Evolutionary conservation across 2,888 invertebrate species (phyloP), one percentile per base, ranked within the genome.

Genomic region (Conchocele bisecta): DNA sequence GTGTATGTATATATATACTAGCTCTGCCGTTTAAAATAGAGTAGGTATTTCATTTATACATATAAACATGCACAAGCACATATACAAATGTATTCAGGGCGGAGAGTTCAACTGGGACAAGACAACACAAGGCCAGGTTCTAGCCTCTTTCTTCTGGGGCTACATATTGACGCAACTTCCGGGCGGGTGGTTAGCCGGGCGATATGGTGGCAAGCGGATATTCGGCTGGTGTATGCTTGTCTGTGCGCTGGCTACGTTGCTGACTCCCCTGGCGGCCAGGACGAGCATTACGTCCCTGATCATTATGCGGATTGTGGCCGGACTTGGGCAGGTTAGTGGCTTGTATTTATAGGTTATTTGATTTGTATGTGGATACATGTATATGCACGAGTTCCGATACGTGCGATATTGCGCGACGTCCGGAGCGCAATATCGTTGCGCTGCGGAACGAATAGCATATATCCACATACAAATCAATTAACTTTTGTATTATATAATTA

Each of bases 161-260:
- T 89, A 89, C 66, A 75, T 86, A 24, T 44, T 82, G 15, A 88
- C 88, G 1, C 88, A 89, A 53, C 31, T 89, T 17, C 82, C 83
- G n/a, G 88, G 87, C 7, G 89, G 88, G 1, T 85, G 83, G 79
- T 86, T 96, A 24, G 95, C 96, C 0, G 96, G 96, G 83, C 93
- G 93, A 82, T 96, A 95, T 79, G 97, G 97, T 28, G 97, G 96
- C n/a, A 97, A 96, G 89, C 95, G 95, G 91, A 94, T 95, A 0
- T 92, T 96, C 11, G 95, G 95, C 0, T 91, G 95, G 64, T 96
- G 96, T 51, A 95, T 97, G 24, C 91, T 96, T 0, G 95, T 94
- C 7, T 96, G 96, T 0, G 95, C 96, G 0, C 89, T 96, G n/a
- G 95, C 96, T 81, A 96, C 96, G 0, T 87, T 96, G 2, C 85